phyloP scores from a whole-genome alignment of 1,140 invertebrate genomes.

The Leptopilina boulardi region DNA sequence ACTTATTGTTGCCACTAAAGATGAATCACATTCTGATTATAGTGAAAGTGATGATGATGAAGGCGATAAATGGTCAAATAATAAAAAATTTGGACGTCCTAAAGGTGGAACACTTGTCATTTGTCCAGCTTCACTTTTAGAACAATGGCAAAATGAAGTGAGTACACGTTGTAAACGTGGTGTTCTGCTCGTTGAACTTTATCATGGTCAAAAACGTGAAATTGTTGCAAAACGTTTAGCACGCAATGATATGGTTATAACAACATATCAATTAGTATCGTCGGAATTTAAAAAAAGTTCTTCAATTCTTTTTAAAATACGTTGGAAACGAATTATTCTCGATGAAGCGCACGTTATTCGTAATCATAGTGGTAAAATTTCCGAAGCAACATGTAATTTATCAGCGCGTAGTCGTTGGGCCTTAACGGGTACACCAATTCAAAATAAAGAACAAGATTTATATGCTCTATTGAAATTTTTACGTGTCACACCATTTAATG shows the following conservation, averaged over 20 bases:
- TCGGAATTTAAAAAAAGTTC: constrained; percentile 74
- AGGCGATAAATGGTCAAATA: constrained; percentile 44
- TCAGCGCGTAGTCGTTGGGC: constrained; percentile 84
- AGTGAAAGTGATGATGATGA: constrained; percentile 59
- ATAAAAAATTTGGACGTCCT: constrained; percentile 66
- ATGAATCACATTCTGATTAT: constrained; percentile 43
- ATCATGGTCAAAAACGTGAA: constrained; percentile 89
- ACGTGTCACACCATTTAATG: constrained; percentile 90
- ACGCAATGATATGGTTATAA: constrained; percentile 83
- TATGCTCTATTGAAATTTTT: constrained; percentile 92
- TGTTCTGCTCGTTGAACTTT: constrained; percentile 81
- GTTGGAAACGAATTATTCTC: constrained; percentile 91
- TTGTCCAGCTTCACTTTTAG: constrained; percentile 89
- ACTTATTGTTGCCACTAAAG: constrained; percentile 75
- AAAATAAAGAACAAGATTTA: constrained; percentile 94
- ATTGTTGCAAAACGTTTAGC: constrained; percentile 79
- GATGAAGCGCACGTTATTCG: constrained; percentile 96
- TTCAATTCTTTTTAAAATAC: constrained; percentile 73
- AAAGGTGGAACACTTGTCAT: constrained; percentile 89
- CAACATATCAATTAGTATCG: constrained; percentile 84
- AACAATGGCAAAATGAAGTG: constrained; percentile 93
- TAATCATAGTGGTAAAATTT: constrained; percentile 88
- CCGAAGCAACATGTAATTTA: constrained; percentile 83
- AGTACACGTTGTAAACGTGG: constrained; percentile 79
- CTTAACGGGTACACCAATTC: constrained; percentile 95